Conservation (phyloP, 2,113 vertebrate species). For the Todiramphus saurophagus region DNA sequence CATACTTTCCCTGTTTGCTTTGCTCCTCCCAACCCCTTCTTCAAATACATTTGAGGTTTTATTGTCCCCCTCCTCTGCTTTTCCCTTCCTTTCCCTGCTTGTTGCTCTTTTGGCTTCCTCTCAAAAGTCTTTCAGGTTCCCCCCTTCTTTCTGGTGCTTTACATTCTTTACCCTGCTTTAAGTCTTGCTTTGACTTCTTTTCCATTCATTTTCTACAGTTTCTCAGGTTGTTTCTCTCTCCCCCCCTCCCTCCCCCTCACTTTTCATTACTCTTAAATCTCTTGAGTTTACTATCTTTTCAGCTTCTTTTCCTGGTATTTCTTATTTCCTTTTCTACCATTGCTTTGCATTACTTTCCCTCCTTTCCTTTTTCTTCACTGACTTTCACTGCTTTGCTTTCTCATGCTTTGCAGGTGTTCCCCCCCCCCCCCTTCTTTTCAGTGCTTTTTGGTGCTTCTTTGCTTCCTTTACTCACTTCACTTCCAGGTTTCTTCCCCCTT, state of each 20-base stretch:
- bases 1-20: background rate
- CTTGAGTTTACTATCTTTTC: background rate
- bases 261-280: background rate
- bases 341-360: background rate
- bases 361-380: background rate
- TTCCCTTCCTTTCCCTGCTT: background rate
- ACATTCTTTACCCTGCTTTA: rapidly evolving
- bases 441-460: background rate
- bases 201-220: background rate
- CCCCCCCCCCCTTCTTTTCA: background rate
- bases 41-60: background rate
- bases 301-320: background rate
- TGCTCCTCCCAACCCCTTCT: background rate
- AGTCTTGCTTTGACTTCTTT: background rate
- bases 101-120: background rate
- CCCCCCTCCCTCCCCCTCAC: rapidly evolving
- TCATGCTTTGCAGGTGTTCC: background rate
- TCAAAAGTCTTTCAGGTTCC: background rate
- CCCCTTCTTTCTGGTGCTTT: background rate
- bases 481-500: background rate
- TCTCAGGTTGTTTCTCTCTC: background rate
- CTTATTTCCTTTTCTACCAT: background rate
- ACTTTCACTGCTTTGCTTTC: background rate
- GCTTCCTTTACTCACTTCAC: background rate
- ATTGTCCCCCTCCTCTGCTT: background rate